phyloP scores from a whole-genome alignment of 2,888 invertebrate genomes.

The Imbricaverruca yamaguchii region DNA sequence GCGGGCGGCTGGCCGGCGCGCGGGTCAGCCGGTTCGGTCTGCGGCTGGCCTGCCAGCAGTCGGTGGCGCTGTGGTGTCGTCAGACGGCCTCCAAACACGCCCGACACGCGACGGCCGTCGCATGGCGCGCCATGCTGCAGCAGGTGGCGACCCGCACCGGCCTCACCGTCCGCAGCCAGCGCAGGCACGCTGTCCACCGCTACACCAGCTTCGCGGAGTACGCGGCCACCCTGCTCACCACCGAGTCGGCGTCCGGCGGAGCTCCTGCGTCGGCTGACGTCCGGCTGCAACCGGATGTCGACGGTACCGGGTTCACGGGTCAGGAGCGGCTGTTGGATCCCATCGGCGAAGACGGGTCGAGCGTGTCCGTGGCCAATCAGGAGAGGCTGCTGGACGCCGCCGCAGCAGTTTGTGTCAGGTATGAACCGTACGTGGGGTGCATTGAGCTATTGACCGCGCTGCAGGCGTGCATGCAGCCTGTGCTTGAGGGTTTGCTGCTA shows the following conservation, averaged over 20 bases:
- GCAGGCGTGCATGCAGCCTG: constrained; percentile 30
- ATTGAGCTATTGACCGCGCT: constrained; percentile 30
- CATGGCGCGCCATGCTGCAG: constrained; percentile 29
- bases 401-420: neutral
- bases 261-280: neutral
- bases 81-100: constrained; percentile 25
- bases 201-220: constrained; percentile 2
- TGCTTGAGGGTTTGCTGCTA: constrained; percentile 29
- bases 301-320: neutral
- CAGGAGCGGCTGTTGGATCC: neutral
- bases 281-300: neutral
- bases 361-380: neutral
- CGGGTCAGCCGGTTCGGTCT: constrained; percentile 26
- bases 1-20: neutral
- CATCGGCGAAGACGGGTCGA: neutral
- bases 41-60: constrained; percentile 30
- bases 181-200: neutral
- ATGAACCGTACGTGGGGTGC: neutral
- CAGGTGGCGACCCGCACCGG: neutral
- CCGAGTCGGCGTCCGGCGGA: too few species aligned
- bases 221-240: neutral
- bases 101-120: constrained; percentile 27
- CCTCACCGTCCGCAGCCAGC: neutral
- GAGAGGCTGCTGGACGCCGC: neutral
- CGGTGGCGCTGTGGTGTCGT: constrained; percentile 28